These are phyloP conservation scores for Dicyrtoma fusca DNA, from an alignment of 2,888 invertebrate species.

Conservation along the genomic window DNA sequence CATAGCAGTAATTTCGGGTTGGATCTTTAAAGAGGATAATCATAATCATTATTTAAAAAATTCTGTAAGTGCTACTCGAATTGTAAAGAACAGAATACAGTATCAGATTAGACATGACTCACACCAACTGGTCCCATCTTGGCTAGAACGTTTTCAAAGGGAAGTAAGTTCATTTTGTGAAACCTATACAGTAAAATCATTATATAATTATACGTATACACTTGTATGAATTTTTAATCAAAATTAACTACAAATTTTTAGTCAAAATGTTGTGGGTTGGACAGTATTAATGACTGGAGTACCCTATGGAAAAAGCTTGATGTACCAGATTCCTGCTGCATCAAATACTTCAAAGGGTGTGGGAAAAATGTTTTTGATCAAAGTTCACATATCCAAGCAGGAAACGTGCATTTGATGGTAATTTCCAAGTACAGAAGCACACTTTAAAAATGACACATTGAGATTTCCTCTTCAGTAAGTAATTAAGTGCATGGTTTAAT, in stretches of 20 bases:
- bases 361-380: constrained; percentile 22
- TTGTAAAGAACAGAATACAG: background rate
- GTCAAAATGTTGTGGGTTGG: constrained; percentile 32
- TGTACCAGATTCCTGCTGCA: constrained; percentile 37
- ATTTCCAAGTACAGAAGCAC: too few relatives aligned
- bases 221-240: background rate
- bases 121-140: background rate
- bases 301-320: constrained; percentile 14
- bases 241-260: background rate
- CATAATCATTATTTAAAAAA: constrained; percentile 11
- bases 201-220: background rate
- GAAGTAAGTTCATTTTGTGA: constrained; percentile 11
- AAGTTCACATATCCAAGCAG: background rate
- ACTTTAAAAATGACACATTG: too few relatives aligned
- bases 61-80: background rate
- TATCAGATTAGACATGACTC: background rate
- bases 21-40: constrained; percentile 22
- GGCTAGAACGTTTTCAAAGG: constrained; percentile 10
- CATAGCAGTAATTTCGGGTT: constrained; percentile 22
- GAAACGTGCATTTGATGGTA: constrained; percentile 13
- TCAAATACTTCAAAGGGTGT: constrained; percentile 5
- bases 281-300: constrained; percentile 28
- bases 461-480: too few relatives aligned
- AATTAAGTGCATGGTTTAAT: background rate
- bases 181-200: background rate